Conservation (phyloP, 2,797 vertebrate genomes). For the Hippocampus kuda region DNA sequence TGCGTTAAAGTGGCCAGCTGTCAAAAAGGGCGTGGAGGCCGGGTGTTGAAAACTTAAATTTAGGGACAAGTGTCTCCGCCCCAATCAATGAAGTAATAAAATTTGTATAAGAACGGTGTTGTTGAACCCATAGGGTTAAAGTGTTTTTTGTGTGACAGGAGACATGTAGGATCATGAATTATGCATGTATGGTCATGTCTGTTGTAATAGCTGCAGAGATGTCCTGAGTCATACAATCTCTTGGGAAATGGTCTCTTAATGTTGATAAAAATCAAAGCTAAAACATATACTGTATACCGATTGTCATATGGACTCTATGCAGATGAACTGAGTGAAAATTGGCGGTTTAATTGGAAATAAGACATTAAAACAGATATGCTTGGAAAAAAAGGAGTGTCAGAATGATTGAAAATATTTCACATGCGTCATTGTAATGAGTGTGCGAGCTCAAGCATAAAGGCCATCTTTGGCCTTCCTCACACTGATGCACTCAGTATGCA, state of each 20-base stretch:
- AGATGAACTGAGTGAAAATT: not conserved
- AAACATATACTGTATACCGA: not conserved
- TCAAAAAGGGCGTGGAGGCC: conserved; percentile 28
- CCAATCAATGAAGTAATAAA: not conserved
- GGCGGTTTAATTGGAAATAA: not conserved
- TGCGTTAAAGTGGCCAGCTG: conserved; percentile 49
- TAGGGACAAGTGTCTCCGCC: not conserved
- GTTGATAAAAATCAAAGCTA: not conserved
- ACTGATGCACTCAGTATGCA: not conserved
- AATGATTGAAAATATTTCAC: conserved; percentile 30
- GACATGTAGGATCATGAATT: conserved; percentile 20
- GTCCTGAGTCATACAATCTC: conserved; percentile 29
- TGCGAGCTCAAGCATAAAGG: not conserved
- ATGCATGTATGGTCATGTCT: conserved; percentile 12
- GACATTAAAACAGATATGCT: conserved; percentile 10
- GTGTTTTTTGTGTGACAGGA: conserved; percentile 6
- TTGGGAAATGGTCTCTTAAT: conserved; percentile 16
- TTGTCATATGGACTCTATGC: not conserved
- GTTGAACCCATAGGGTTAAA: not conserved
- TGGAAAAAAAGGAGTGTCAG: conserved; percentile 28
- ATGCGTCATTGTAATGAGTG: conserved; percentile 2
- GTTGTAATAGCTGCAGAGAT: conserved; percentile 10
- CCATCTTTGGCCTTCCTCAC: conserved; percentile 2
- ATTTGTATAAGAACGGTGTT: too few species aligned
- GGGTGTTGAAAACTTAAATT: conserved; percentile 16